phyloP scores from a whole-genome alignment of 1,140 invertebrate species.

The Heliconius hewitsoni region DNA sequence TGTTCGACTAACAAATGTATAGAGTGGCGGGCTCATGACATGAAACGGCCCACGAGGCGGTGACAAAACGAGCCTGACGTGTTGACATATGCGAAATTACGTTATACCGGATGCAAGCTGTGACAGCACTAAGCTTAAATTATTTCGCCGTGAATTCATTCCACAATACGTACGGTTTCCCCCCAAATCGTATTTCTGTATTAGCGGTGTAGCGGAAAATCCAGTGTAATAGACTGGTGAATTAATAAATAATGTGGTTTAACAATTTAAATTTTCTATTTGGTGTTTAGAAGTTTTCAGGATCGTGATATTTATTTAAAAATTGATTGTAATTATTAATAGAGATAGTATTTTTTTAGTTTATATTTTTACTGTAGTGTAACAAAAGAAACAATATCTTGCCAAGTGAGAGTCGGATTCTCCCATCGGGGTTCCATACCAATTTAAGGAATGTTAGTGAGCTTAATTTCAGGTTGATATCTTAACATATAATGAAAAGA shows the following conservation, averaged over 20 bases:
- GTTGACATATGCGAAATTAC: conserved; percentile 57
- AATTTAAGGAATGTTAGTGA: too few species aligned
- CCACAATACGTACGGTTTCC: conserved; percentile 17
- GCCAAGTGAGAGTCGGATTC: too few species aligned
- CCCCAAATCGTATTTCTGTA: conserved; percentile 25
- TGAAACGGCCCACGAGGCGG: conserved; percentile 34
- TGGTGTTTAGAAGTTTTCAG: background rate
- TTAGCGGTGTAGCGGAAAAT: conserved; percentile 13
- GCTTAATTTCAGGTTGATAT: too few species aligned
- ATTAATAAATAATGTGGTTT: background rate
- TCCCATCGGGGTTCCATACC: too few species aligned
- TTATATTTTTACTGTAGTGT: too few species aligned
- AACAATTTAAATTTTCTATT: background rate
- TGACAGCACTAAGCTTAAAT: conserved; percentile 45
- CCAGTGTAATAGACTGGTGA: conserved; percentile 1
- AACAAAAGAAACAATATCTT: too few species aligned
- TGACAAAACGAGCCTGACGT: conserved; percentile 51
- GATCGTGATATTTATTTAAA: background rate
- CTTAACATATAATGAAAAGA: too few species aligned
- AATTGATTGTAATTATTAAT: too few species aligned
- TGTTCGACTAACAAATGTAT: conserved; percentile 26
- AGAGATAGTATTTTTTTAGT: too few species aligned
- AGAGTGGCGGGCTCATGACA: conserved; percentile 20
- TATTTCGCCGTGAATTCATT: conserved; percentile 36
- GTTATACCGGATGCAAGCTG: conserved; percentile 49